phyloP scores from a whole-genome alignment of 2,888 invertebrate genomes.

The Lasioglossum malachurum region DNA sequence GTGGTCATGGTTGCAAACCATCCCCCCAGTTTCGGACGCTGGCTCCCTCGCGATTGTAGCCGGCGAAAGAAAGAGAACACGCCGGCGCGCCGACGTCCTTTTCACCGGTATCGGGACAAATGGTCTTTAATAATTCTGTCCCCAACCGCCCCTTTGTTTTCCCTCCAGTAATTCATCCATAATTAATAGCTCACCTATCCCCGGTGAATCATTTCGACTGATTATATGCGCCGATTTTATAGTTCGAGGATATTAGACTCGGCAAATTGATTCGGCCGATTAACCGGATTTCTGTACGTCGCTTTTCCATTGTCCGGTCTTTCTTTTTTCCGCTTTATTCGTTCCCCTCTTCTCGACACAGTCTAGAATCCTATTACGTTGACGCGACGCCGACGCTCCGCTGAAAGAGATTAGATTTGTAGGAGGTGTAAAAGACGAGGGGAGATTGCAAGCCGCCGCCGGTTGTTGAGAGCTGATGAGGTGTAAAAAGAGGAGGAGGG shows the following conservation, averaged over 20 bases:
- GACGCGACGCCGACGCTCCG: neutral
- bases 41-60: slow-evolving; percentile 46
- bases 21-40: slow-evolving; percentile 36
- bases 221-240: slow-evolving; percentile 28
- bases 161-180: slow-evolving; percentile 11
- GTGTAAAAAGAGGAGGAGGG: neutral
- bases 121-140: slow-evolving; percentile 49
- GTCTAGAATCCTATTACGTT: neutral
- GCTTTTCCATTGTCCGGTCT: neutral
- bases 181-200: neutral
- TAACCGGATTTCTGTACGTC: neutral
- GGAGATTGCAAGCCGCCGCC: neutral
- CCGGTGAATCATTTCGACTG: slow-evolving; percentile 23
- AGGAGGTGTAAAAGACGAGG: neutral
- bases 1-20: slow-evolving; percentile 45
- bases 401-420: slow-evolving; percentile 19
- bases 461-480: neutral
- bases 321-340: neutral
- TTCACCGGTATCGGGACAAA: slow-evolving; percentile 46
- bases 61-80: slow-evolving; percentile 37
- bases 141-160: slow-evolving; percentile 32
- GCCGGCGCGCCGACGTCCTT: slow-evolving; percentile 33
- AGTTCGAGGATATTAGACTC: neutral
- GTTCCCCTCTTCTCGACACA: neutral
- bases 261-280: neutral